Percentiles rank a stretch among this genome's conserved stretches.
Evolutionary conservation across 2,888 invertebrate species (phyloP).

Genomic region (Meganola albula): DNA sequence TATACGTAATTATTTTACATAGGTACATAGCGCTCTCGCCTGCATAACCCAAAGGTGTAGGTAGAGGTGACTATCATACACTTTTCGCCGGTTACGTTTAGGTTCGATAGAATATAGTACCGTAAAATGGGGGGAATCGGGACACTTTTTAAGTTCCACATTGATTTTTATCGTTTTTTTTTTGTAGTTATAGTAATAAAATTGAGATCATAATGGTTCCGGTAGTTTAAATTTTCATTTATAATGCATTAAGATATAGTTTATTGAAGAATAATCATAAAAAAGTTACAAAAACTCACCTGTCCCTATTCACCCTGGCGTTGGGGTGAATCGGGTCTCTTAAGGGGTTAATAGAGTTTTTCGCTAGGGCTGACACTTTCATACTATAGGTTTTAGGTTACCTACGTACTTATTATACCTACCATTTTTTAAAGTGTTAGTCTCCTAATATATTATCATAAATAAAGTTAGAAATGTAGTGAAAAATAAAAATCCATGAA

Average conservation of each 20-base stretch:
- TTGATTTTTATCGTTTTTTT: background rate
- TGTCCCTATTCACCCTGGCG: background rate
- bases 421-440: no score
- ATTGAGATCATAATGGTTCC: background rate
- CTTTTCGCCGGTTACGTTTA: no score
- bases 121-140: constrained; percentile 1
- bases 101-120: no score
- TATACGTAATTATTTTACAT: no score
- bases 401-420: constrained; percentile 2
- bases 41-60: no score
- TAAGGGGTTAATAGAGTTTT: constrained; percentile 3
- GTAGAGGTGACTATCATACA: no score
- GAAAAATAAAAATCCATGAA: background rate
- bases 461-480: background rate
- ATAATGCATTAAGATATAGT: background rate
- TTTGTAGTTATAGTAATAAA: constrained; percentile 1
- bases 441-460: background rate
- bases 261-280: background rate
- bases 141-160: constrained; percentile 1
- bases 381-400: no score
- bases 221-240: constrained; percentile 1
- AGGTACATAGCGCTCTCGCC: no score
- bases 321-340: background rate
- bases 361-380: constrained; percentile 2
- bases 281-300: constrained; percentile 1